Base-by-base conservation (phyloP, 2,888 invertebrate genomes). In the Agrochola litura region DNA sequence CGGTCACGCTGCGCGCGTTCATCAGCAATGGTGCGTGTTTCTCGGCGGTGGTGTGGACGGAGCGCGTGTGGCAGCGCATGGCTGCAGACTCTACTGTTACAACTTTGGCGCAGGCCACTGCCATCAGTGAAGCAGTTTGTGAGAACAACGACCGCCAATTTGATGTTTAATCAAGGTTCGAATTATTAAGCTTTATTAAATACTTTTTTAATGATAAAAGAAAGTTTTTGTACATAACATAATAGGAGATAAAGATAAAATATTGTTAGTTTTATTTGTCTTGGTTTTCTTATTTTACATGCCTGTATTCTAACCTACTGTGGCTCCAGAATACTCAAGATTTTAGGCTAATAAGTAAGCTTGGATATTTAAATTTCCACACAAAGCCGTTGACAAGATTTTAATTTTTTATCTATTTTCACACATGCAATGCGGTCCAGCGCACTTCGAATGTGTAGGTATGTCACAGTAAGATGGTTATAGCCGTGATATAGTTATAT, bases 21-120 rank as follows among this genome's bases (percentile, higher is more conserved):
- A 98, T 99, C 1, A 98, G 98, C 82, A 99, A 99, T 93, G 99
- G 99, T 0, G 99, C 98, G 8, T 99, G 99, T 79, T 99, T 99
- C 93, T 97, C 98, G 54, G 98, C 98, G 0, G 99, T 99, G 73
- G 98, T 98, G 43, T 98, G 98, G 98, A 97, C 98, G 4, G 97
- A 98, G 93, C 96, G 97, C 71, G 91, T 97, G 19, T 96, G 96
- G 96, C 94, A 94, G 79, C 86, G 88, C 60, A 90, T 92, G 75
- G 91, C 95, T 46, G 90, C 93, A 1, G 91, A 92, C n/a, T 67
- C 89, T 6, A 81, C 91, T 60, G 89, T 91, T 30, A 90, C 91
- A 74, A 89, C 89, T 54, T 88, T 93, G 66, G 91, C 90, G 54
- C 92, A 93, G 41, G 90, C 92, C n/a, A 91, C 92, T 22, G 90